Evolutionary conservation across 2,797 vertebrate genomes (phyloP).

Genomic region (Melanotaenia trifasciata): DNA sequence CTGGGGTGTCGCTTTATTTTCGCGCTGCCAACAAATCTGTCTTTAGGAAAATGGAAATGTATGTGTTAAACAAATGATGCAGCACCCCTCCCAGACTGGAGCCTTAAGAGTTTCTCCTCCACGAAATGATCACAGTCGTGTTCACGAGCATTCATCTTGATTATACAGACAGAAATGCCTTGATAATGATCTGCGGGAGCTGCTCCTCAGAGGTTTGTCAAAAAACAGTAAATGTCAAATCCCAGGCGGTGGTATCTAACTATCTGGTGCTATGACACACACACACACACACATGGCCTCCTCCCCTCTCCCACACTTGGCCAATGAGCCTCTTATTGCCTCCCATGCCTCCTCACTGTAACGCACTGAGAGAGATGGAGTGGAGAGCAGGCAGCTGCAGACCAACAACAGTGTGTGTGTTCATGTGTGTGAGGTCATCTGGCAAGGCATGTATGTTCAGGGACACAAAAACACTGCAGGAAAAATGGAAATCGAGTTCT

Average conservation of each 20-base stretch:
- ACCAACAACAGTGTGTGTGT: conserved; percentile 48
- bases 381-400: conserved; percentile 67
- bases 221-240: conserved; percentile 80
- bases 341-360: conserved; percentile 58
- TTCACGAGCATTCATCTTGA: conserved; percentile 82
- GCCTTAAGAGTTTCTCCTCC: conserved; percentile 66
- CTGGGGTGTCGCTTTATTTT: conserved; percentile 77
- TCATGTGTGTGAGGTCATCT: conserved; percentile 39
- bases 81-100: conserved; percentile 25
- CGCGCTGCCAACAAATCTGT: conserved; percentile 74
- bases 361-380: conserved; percentile 53
- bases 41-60: conserved; percentile 80
- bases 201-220: conserved; percentile 79
- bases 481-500: conserved; percentile 33
- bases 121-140: conserved; percentile 69
- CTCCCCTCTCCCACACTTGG: conserved; percentile 33
- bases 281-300: conserved; percentile 30
- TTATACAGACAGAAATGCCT: conserved; percentile 79
- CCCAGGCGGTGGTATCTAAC: conserved; percentile 68
- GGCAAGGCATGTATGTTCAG: conserved; percentile 40
- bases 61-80: conserved; percentile 16
- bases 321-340: conserved; percentile 74
- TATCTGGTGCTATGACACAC: conserved; percentile 62
- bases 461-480: conserved; percentile 59
- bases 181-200: conserved; percentile 84